Percentiles rank a stretch among this genome's conserved stretches.
phyloP scores from a whole-genome alignment of 2,888 invertebrate genomes.

The Sylvicola cinctus region DNA sequence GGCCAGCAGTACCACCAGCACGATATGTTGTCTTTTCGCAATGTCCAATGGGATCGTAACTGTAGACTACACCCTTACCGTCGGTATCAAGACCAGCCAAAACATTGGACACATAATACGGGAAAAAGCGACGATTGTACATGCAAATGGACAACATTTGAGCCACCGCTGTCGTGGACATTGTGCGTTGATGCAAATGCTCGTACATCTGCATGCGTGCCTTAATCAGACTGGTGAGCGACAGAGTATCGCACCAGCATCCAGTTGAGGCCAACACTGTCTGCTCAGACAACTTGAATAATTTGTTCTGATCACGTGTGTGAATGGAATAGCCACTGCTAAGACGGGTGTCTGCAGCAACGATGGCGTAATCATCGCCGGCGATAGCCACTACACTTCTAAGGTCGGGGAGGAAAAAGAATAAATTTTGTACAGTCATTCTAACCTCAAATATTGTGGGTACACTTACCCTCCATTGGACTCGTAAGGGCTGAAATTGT shows the following conservation, averaged over 20 bases:
- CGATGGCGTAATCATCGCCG: slow-evolving; percentile 84
- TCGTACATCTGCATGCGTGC: slow-evolving; percentile 88
- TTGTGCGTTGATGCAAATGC: slow-evolving; percentile 81
- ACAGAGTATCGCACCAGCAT: slow-evolving; percentile 94
- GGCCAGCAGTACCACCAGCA: slow-evolving; percentile 80
- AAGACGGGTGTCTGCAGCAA: slow-evolving; percentile 88
- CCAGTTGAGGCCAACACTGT: slow-evolving; percentile 89
- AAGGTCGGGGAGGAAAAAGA: slow-evolving; percentile 11
- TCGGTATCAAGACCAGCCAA: slow-evolving; percentile 84
- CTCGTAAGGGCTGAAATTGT: slow-evolving; percentile 44
- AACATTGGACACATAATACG: slow-evolving; percentile 90
- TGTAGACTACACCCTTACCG: slow-evolving; percentile 86
- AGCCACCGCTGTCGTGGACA: slow-evolving; percentile 81
- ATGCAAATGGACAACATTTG: slow-evolving; percentile 92
- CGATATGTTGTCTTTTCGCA: slow-evolving; percentile 67
- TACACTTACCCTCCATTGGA: slow-evolving; percentile 53
- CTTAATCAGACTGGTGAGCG: slow-evolving; percentile 62
- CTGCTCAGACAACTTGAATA: slow-evolving; percentile 57
- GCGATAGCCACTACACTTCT: slow-evolving; percentile 92
- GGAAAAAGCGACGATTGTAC: slow-evolving; percentile 94
- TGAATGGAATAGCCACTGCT: slow-evolving; percentile 82
- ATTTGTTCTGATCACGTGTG: slow-evolving; percentile 71
- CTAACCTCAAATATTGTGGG: slow-evolving; percentile 1
- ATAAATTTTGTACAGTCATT: slow-evolving; percentile 1
- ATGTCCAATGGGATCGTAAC: slow-evolving; percentile 95